Evolutionary conservation across 1,140 invertebrate genomes (phyloP).

Genomic region (Drosophila takahashii): DNA sequence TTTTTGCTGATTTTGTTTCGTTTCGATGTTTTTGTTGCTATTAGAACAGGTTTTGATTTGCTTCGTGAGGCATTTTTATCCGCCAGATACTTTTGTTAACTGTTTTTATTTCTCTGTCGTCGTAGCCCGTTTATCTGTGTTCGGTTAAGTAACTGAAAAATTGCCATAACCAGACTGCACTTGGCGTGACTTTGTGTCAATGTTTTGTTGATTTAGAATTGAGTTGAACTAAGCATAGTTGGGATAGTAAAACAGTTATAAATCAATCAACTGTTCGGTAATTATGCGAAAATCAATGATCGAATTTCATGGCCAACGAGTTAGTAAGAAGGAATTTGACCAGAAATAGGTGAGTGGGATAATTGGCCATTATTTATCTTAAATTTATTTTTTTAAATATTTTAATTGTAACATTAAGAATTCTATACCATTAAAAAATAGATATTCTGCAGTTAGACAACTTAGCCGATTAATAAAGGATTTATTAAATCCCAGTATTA

Average conservation of each 20-base stretch:
- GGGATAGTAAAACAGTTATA: constrained; percentile 46
- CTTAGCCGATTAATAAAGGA: too few relatives aligned
- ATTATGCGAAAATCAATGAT: constrained; percentile 21
- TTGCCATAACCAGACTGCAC: constrained; percentile 19
- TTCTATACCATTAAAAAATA: too few relatives aligned
- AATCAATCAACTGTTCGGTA: constrained; percentile 35
- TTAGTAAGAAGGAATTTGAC: neutral
- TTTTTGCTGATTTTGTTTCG: constrained; percentile 19
- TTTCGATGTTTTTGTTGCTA: constrained; percentile 19
- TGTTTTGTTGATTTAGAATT: constrained; percentile 34
- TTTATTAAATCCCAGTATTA: too few relatives aligned
- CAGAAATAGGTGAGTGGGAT: neutral
- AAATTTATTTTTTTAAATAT: neutral
- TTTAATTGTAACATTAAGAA: too few relatives aligned
- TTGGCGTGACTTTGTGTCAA: constrained; percentile 51
- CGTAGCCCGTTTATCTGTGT: constrained; percentile 2
- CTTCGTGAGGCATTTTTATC: constrained; percentile 44
- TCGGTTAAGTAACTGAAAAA: constrained; percentile 47
- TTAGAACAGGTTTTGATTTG: constrained; percentile 36
- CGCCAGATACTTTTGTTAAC: constrained; percentile 65
- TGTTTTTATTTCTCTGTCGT: constrained; percentile 38
- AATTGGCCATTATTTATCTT: neutral
- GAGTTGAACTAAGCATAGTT: constrained; percentile 26
- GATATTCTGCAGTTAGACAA: too few relatives aligned
- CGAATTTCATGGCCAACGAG: constrained; percentile 1